A percentile compares a stretch with the other conserved stretches of the same genome.
Evolutionary conservation across 2,888 invertebrate species (phyloP).

Genomic region (Cyclophora punctaria): DNA sequence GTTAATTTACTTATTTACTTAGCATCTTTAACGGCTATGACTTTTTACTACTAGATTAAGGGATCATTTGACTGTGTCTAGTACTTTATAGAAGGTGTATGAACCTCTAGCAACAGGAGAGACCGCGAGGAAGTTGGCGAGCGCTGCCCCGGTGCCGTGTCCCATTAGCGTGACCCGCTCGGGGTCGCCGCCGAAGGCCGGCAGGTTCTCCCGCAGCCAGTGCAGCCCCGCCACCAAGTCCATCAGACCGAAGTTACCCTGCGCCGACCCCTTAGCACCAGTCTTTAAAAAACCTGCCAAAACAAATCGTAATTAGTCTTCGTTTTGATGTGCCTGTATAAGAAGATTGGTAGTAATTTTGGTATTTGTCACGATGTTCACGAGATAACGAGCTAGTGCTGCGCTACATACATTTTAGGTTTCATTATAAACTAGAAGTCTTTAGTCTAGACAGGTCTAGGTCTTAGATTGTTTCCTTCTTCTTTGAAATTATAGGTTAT

Average conservation of each 20-base stretch:
- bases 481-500: too few relatives aligned
- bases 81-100: constrained; percentile 8
- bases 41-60: background rate
- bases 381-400: too few relatives aligned
- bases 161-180: constrained; percentile 95
- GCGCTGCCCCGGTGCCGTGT: constrained; percentile 96
- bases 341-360: too few relatives aligned
- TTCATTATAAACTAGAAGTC: too few relatives aligned
- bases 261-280: constrained; percentile 90
- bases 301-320: constrained; percentile 14
- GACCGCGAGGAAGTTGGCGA: constrained; percentile 96
- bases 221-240: constrained; percentile 95
- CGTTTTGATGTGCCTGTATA: too few relatives aligned
- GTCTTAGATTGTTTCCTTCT: too few relatives aligned
- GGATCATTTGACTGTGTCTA: background rate
- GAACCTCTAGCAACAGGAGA: constrained; percentile 96
- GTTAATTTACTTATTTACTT: too few relatives aligned
- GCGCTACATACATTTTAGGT: too few relatives aligned
- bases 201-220: constrained; percentile 96
- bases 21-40: background rate
- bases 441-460: too few relatives aligned
- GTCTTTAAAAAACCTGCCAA: constrained; percentile 91
- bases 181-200: constrained; percentile 96
- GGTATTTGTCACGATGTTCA: too few relatives aligned
- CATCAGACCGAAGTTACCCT: constrained; percentile 94